phyloP scores from a whole-genome alignment of 1,140 invertebrate genomes.

The Papilio dardanus region DNA sequence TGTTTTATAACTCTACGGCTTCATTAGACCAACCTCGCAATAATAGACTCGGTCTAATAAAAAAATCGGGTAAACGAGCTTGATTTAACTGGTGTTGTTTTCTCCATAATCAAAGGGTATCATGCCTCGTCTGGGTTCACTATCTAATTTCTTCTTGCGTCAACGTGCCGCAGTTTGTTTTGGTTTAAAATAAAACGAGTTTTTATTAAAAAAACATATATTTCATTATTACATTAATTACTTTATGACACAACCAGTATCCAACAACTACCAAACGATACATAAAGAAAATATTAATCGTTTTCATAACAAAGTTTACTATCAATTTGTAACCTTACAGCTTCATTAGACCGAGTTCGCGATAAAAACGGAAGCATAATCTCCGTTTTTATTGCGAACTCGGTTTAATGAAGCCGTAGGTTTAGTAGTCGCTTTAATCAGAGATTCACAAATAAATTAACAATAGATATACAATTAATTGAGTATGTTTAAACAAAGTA shows the following conservation, averaged over 20 bases:
- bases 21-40: too few species aligned
- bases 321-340: not conserved
- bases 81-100: not conserved
- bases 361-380: too few species aligned
- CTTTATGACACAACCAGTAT: slow-evolving; percentile 30
- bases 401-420: too few species aligned
- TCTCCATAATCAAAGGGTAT: not conserved
- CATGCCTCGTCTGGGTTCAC: not conserved
- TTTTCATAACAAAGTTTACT: not conserved
- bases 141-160: not conserved
- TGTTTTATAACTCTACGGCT: too few species aligned
- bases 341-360: too few species aligned
- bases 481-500: slow-evolving; percentile 1
- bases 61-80: too few species aligned
- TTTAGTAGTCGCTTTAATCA: too few species aligned
- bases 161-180: not conserved
- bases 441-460: slow-evolving; percentile 12
- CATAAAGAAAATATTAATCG: not conserved
- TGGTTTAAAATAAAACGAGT: not conserved
- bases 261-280: slow-evolving; percentile 9
- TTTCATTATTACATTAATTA: slow-evolving; percentile 19
- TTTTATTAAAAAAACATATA: slow-evolving; percentile 27
- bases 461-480: not conserved
- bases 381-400: too few species aligned
- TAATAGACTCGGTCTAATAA: too few species aligned